These are phyloP conservation scores for Protonemura montana DNA, from an alignment of 2,888 invertebrate species.

Conservation along the genomic window DNA sequence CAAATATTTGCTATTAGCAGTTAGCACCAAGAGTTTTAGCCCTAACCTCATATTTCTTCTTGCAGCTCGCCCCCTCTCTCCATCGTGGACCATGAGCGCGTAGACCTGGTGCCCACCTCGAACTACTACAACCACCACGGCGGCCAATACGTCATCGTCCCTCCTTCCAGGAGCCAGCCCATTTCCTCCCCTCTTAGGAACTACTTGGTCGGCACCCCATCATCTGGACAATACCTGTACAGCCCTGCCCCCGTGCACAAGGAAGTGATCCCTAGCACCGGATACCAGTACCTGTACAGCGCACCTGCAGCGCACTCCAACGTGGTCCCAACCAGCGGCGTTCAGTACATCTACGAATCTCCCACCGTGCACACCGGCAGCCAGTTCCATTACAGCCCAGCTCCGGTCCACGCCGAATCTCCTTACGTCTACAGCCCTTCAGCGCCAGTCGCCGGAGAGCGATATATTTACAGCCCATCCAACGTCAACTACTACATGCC, in stretches of 20 bases:
- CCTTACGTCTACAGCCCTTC: too few species aligned
- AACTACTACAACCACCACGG: background rate
- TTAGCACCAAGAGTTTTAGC: too few species aligned
- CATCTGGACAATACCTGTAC: background rate
- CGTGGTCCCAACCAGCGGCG: background rate
- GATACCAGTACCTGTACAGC: background rate
- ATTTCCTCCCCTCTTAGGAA: background rate
- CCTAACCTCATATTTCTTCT: background rate
- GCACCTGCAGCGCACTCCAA: background rate
- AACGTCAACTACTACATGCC: slow-evolving; percentile 7
- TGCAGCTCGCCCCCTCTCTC: background rate
- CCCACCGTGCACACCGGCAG: too few species aligned
- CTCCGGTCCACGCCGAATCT: too few species aligned
- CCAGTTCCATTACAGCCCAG: background rate
- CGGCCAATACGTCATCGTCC: background rate
- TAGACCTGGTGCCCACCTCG: background rate
- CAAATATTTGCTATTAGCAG: too few species aligned
- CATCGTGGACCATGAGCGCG: background rate
- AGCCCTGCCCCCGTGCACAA: background rate
- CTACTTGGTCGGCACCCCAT: background rate
- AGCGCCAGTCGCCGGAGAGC: background rate
- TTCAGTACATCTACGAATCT: background rate
- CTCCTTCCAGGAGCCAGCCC: background rate
- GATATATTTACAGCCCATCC: background rate
- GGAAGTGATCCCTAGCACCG: background rate